phyloP scores from a whole-genome alignment of 1,140 invertebrate species.

The Aphaenogaster ashmeadi region DNA sequence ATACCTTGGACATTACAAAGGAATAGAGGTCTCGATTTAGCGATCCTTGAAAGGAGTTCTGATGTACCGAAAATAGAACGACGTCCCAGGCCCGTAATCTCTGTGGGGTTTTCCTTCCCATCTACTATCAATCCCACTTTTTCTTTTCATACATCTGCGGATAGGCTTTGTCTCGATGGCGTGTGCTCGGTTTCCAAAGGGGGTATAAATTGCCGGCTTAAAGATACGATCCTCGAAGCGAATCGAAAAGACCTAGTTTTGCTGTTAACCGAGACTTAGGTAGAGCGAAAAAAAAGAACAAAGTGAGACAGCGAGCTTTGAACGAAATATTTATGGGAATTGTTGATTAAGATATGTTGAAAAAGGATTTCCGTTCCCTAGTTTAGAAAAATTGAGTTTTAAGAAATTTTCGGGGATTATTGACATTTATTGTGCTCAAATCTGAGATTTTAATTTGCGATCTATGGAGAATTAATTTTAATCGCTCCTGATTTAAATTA shows the following conservation, averaged over 20 bases:
- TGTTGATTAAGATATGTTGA: background rate
- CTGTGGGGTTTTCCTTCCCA: conserved; percentile 39
- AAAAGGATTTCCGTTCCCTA: background rate
- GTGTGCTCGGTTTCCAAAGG: conserved; percentile 57
- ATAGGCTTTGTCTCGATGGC: conserved; percentile 43
- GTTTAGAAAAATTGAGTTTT: background rate
- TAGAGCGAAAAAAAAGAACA: background rate
- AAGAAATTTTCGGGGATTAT: background rate
- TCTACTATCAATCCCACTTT: conserved; percentile 29
- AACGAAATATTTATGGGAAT: background rate
- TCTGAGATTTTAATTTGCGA: background rate
- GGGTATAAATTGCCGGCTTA: conserved; percentile 69
- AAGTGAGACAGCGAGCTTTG: background rate
- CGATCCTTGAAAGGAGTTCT: background rate
- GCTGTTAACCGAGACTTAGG: conserved; percentile 14
- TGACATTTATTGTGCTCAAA: background rate
- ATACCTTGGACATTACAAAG: background rate
- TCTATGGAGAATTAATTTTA: background rate
- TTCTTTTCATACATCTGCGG: conserved; percentile 24
- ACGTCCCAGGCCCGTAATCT: conserved; percentile 12
- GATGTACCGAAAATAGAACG: conserved; percentile 38
- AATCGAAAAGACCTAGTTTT: conserved; percentile 68
- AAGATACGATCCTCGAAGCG: conserved; percentile 72
- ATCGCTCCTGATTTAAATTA: background rate
- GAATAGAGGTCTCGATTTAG: background rate